Conservation (phyloP, 92 coral and sea anemone species). For the Siderastrea siderea region DNA sequence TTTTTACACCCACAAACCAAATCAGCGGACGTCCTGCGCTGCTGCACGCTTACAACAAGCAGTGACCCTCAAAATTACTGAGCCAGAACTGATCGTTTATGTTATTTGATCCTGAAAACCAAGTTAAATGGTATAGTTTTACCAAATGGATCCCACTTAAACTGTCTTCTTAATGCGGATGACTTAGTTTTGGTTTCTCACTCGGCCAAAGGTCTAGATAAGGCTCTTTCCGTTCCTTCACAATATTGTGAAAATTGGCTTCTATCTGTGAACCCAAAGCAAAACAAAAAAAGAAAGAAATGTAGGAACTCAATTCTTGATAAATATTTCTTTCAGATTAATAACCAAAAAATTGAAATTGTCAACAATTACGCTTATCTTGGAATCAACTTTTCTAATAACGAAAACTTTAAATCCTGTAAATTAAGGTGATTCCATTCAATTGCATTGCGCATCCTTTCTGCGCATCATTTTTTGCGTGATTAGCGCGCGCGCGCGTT, state of each 20-base stretch:
- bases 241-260: slow-evolving; percentile 17
- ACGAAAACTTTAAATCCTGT: not conserved
- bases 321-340: not conserved
- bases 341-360: slow-evolving; percentile 4
- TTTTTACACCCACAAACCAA: slow-evolving; percentile 16
- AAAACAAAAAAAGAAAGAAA: slow-evolving; percentile 39
- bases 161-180: slow-evolving; percentile 32
- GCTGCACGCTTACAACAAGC: not conserved
- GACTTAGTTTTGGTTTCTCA: slow-evolving; percentile 22
- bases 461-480: too few species aligned
- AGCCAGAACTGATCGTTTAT: too few species aligned
- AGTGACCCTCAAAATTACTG: too few species aligned
- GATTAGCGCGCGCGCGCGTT: too few species aligned
- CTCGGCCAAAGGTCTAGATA: slow-evolving; percentile 7
- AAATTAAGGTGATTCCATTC: too few species aligned
- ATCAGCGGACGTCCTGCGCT: not conserved
- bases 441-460: too few species aligned
- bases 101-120: too few species aligned
- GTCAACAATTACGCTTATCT: slow-evolving; percentile 21
- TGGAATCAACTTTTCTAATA: slow-evolving; percentile 4
- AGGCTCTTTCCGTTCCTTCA: not conserved
- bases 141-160: slow-evolving; percentile 30
- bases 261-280: slow-evolving; percentile 2
- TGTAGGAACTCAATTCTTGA: slow-evolving; percentile 25
- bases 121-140: not conserved